These are phyloP conservation scores for Acrossocheilus wenchowensis DNA, from an alignment of 2,797 vertebrate species.

Conservation along the genomic window DNA sequence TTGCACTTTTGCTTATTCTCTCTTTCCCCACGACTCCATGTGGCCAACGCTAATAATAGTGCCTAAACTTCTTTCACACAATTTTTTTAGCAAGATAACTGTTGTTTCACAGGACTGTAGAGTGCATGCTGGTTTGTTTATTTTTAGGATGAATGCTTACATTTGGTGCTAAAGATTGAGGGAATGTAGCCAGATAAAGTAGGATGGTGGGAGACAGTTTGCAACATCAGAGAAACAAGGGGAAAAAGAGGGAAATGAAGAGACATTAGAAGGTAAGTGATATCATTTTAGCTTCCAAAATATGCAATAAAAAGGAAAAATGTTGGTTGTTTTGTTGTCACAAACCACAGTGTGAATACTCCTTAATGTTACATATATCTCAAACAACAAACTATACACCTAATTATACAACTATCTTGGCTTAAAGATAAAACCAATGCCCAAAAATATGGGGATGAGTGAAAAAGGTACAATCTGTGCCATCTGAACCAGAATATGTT, in stretches of 20 bases:
- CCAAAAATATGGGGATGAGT: background rate
- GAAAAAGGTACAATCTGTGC: background rate
- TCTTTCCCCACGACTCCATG: background rate
- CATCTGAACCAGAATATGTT: constrained; percentile 1
- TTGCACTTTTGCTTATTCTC: constrained; percentile 46
- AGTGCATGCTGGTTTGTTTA: constrained; percentile 56
- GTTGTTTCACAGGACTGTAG: constrained; percentile 67
- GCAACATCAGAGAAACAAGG: constrained; percentile 9
- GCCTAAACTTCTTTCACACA: background rate
- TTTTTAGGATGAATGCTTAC: constrained; percentile 70
- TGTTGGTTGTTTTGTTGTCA: background rate
- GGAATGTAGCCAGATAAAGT: background rate
- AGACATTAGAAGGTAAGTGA: background rate
- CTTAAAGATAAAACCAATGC: background rate
- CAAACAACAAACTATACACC: background rate
- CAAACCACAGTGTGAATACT: background rate
- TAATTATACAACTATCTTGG: background rate
- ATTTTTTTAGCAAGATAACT: constrained; percentile 5
- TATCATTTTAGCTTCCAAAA: background rate
- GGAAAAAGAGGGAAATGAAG: background rate
- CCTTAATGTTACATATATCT: background rate
- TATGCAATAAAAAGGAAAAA: background rate
- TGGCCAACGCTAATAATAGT: constrained; percentile 40
- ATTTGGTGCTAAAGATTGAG: background rate
- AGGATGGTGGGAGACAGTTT: constrained; percentile 57